A percentile compares a stretch with the other conserved stretches of the same genome.
These are phyloP conservation scores for Oreochromis grahami DNA, from an alignment of 2,797 vertebrate genomes.

Conservation along the genomic window DNA sequence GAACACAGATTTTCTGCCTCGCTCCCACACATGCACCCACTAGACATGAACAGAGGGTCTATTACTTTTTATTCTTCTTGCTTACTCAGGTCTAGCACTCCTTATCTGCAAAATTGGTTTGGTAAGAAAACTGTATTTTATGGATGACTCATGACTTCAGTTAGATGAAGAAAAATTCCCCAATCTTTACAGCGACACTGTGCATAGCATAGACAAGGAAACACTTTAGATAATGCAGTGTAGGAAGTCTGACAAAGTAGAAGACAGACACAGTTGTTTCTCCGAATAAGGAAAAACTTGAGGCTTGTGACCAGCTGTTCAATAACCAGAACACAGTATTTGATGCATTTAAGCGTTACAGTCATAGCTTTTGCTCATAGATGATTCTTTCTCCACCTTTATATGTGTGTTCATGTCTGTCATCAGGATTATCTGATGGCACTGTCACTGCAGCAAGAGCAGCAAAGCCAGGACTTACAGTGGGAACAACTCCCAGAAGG, in stretches of 20 bases:
- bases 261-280: background rate
- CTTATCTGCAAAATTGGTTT: background rate
- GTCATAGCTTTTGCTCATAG: background rate
- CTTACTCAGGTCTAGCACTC: background rate
- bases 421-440: slow-evolving; percentile 97
- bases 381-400: background rate
- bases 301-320: background rate
- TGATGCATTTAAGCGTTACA: background rate
- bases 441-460: slow-evolving; percentile 97
- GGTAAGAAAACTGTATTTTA: background rate
- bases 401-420: background rate
- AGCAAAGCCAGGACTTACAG: slow-evolving; percentile 90
- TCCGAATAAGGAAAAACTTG: background rate
- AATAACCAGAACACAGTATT: background rate
- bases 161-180: background rate
- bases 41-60: background rate
- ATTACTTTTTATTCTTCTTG: slow-evolving; percentile 15
- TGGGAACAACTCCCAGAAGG: slow-evolving; percentile 97
- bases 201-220: background rate
- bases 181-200: background rate
- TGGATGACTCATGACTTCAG: background rate
- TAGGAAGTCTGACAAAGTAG: background rate
- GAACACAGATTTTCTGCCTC: slow-evolving; percentile 1
- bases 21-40: background rate
- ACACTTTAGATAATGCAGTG: background rate